phyloP scores from a whole-genome alignment of 2,888 invertebrate species.

The Drosophila pseudotalamancana region DNA sequence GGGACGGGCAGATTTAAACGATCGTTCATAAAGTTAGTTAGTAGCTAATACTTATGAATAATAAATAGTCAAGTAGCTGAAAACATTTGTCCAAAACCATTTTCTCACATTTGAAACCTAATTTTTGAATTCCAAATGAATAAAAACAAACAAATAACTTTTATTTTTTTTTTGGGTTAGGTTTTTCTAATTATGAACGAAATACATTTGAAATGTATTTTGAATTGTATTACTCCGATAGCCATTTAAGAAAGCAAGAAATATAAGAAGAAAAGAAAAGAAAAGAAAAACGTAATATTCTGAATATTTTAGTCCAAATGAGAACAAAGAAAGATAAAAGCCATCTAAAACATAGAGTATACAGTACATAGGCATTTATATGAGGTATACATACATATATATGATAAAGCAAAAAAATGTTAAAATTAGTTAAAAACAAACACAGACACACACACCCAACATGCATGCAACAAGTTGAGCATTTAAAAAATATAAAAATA shows the following conservation, averaged over 20 bases:
- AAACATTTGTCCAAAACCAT: constrained; percentile 11
- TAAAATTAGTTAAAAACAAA: constrained; percentile 32
- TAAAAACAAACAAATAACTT: background rate
- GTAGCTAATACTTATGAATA: constrained; percentile 35
- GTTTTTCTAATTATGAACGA: constrained; percentile 28
- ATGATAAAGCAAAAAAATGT: constrained; percentile 18
- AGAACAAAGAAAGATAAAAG: constrained; percentile 26
- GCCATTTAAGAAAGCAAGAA: constrained; percentile 20
- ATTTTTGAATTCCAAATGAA: background rate
- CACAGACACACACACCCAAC: constrained; percentile 21
- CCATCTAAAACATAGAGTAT: constrained; percentile 43
- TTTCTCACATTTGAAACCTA: background rate
- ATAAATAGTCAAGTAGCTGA: constrained; percentile 47
- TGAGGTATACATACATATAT: constrained; percentile 43
- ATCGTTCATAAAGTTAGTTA: constrained; percentile 37
- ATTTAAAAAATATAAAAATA: constrained; percentile 60
- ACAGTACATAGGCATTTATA: constrained; percentile 64
- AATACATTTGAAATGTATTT: constrained; percentile 72
- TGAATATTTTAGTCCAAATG: constrained; percentile 43
- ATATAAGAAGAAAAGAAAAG: no score
- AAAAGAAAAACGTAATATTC: constrained; percentile 34
- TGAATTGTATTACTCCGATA: constrained; percentile 31
- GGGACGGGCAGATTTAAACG: constrained; percentile 2
- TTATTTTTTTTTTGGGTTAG: constrained; percentile 12
- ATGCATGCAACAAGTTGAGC: constrained; percentile 71